Percentiles rank a stretch among this genome's conserved stretches.
Evolutionary conservation across 2,113 vertebrate genomes (phyloP).

Genomic region (Plestiodon gilberti): DNA sequence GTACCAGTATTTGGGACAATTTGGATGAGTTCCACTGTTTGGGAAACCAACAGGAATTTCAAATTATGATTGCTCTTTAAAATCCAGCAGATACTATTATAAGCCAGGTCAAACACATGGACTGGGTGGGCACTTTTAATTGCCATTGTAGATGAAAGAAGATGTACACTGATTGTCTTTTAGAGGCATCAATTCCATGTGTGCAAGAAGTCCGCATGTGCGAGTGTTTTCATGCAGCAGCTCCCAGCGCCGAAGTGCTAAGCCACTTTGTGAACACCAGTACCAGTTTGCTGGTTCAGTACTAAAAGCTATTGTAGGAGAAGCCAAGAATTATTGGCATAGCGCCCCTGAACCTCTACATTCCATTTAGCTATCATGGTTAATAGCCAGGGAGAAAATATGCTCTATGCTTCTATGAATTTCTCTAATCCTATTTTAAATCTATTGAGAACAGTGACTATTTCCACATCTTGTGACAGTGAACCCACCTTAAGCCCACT

Average conservation of each 20-base stretch:
- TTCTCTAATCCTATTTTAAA: too few relatives aligned
- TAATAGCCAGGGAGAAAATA: too few relatives aligned
- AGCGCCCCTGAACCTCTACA: not conserved
- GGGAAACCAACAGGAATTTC: slow-evolving; percentile 28
- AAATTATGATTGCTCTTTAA: slow-evolving; percentile 26
- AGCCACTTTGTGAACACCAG: not conserved
- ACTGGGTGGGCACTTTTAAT: slow-evolving; percentile 43
- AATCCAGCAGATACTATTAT: not conserved
- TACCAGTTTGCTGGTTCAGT: not conserved
- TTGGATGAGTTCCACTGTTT: slow-evolving; percentile 48
- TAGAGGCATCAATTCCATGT: not conserved
- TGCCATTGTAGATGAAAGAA: slow-evolving; percentile 1
- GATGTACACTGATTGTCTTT: not conserved
- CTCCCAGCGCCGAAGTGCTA: not conserved
- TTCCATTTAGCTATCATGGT: not conserved
- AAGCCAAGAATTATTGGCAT: not conserved
- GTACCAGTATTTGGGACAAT: slow-evolving; percentile 55
- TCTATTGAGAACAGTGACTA: too few relatives aligned
- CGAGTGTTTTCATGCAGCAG: not conserved
- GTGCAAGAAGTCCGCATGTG: not conserved
- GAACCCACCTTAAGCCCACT: too few relatives aligned
- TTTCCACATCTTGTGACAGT: too few relatives aligned
- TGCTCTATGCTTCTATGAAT: too few relatives aligned
- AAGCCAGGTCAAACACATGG: slow-evolving; percentile 44
- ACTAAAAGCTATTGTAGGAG: not conserved